These are phyloP conservation scores for Bovichtus variegatus DNA, from an alignment of 2,797 vertebrate genomes.

Conservation along the genomic window DNA sequence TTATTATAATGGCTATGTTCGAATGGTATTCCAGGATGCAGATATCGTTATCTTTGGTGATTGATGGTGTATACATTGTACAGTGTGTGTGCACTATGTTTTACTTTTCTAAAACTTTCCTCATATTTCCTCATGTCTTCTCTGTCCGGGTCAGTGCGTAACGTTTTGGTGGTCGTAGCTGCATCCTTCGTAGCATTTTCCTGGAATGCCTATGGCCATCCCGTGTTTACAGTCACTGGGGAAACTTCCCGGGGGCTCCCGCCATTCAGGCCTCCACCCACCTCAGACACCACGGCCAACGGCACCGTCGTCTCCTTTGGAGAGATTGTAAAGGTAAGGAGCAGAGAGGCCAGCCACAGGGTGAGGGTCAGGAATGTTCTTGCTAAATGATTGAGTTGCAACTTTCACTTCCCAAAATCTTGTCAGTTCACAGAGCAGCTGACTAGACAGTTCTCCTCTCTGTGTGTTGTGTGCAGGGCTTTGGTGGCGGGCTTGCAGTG, in stretches of 20 bases:
- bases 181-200: constrained; percentile 89
- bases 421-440: neutral
- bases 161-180: constrained; percentile 90
- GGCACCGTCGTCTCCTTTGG: constrained; percentile 86
- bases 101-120: neutral
- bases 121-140: neutral
- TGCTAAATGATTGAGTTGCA: neutral
- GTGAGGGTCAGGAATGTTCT: neutral
- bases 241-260: constrained; percentile 89
- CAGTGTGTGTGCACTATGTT: neutral
- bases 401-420: constrained; percentile 38
- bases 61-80: neutral
- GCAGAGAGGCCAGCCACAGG: neutral
- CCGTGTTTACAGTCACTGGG: constrained; percentile 91
- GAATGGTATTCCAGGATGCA: neutral
- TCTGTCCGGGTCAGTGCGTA: constrained; percentile 85
- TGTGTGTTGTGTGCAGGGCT: constrained; percentile 81
- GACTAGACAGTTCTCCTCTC: neutral
- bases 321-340: constrained; percentile 82
- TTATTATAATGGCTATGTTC: neutral
- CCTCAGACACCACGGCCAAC: constrained; percentile 86
- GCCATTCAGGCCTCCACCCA: constrained; percentile 80
- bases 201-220: constrained; percentile 83
- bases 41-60: neutral
- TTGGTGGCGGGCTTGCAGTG: constrained; percentile 91